A percentile compares a stretch with the other conserved stretches of the same genome.
Conservation (phyloP, 2,888 invertebrate species). For the Hypolimnas misippus region DNA sequence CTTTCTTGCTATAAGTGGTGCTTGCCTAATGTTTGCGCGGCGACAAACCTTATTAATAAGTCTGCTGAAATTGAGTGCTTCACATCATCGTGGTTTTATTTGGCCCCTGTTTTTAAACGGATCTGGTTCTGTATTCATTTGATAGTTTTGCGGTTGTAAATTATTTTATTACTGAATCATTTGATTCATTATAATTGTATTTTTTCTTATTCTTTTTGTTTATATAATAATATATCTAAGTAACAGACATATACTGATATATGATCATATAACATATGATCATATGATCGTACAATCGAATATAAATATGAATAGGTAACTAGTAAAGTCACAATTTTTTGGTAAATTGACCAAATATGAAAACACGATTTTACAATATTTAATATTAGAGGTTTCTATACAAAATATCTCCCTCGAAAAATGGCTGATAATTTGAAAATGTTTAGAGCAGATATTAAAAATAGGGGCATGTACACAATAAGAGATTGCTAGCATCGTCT, state of each 20-base stretch:
- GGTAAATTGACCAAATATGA: too few relatives aligned
- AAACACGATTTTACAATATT: neutral
- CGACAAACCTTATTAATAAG: conserved; percentile 44
- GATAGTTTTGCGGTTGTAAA: neutral
- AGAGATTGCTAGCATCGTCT: conserved; percentile 57
- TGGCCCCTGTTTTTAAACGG: neutral
- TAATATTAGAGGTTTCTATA: conserved; percentile 14
- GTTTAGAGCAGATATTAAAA: conserved; percentile 66
- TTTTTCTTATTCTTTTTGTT: too few relatives aligned
- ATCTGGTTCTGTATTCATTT: neutral
- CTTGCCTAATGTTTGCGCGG: conserved; percentile 46
- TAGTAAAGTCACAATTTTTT: too few relatives aligned
- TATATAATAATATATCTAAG: too few relatives aligned
- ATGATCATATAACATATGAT: too few relatives aligned
- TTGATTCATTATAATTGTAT: too few relatives aligned
- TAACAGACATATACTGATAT: too few relatives aligned
- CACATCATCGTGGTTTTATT: neutral
- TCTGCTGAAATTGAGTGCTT: conserved; percentile 30
- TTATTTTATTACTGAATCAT: too few relatives aligned
- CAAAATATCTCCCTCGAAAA: conserved; percentile 35
- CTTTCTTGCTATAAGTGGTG: conserved; percentile 60
- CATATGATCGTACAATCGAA: too few relatives aligned
- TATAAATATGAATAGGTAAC: too few relatives aligned
- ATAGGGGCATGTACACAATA: conserved; percentile 61
- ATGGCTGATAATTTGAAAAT: conserved; percentile 54